Evolutionary conservation across 2,888 invertebrate species (phyloP).

Genomic region (Atethmia centrago): DNA sequence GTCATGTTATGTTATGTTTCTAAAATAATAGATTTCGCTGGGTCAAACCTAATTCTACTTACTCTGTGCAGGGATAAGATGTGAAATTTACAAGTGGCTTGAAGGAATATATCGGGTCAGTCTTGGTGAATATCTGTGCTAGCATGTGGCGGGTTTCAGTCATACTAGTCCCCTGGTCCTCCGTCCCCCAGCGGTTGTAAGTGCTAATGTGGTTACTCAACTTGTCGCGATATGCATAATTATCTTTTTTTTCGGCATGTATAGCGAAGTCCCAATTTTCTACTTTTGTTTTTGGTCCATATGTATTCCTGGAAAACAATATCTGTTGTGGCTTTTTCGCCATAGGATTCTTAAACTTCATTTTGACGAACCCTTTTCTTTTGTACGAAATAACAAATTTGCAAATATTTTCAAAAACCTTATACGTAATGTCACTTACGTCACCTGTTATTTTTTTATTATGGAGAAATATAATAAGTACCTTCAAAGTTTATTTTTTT

Average conservation of each 20-base stretch:
- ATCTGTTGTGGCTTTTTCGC: conserved; percentile 86
- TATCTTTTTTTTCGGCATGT: conserved; percentile 86
- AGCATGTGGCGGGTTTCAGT: conserved; percentile 88
- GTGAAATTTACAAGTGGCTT: conserved; percentile 87
- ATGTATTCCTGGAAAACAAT: conserved; percentile 85
- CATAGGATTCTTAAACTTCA: conserved; percentile 80
- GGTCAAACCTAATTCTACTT: conserved; percentile 64
- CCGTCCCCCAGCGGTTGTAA: conserved; percentile 84
- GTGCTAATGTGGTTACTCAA: conserved; percentile 87
- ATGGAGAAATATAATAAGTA: neutral
- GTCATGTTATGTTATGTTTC: neutral
- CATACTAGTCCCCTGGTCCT: conserved; percentile 80
- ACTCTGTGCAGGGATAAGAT: conserved; percentile 88
- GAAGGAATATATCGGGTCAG: conserved; percentile 83
- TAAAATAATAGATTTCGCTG: neutral
- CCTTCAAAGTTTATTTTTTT: neutral
- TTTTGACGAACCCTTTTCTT: conserved; percentile 56
- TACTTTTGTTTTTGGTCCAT: conserved; percentile 82
- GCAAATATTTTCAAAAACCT: conserved; percentile 15
- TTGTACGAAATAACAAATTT: neutral
- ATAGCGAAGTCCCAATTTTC: conserved; percentile 85
- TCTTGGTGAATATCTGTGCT: conserved; percentile 83
- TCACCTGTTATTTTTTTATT: neutral
- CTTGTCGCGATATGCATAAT: conserved; percentile 85
- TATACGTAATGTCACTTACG: conserved; percentile 2